These are phyloP conservation scores for Leptodirus hochenwartii DNA, from an alignment of 2,888 invertebrate species.

Conservation along the genomic window DNA sequence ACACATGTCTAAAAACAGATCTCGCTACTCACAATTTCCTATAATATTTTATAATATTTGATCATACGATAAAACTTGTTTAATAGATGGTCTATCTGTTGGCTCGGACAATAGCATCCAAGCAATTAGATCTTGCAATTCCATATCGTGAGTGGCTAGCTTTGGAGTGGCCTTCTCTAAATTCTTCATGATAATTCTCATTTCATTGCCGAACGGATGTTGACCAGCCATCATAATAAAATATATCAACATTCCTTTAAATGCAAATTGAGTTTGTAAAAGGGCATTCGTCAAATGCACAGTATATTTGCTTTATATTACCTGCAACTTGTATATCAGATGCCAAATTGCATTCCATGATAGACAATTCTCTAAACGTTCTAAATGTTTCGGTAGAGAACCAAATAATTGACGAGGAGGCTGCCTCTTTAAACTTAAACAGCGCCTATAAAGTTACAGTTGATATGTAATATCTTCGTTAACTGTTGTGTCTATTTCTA, in stretches of 20 bases:
- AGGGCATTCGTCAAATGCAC: slow-evolving; percentile 1
- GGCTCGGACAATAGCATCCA: slow-evolving; percentile 26
- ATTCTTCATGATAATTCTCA: slow-evolving; percentile 23
- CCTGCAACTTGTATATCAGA: slow-evolving; percentile 27
- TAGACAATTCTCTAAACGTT: no score
- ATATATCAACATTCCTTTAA: slow-evolving; percentile 23
- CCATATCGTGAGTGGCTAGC: slow-evolving; percentile 17
- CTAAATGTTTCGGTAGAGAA: slow-evolving; percentile 22
- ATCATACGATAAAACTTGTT: slow-evolving; percentile 23
- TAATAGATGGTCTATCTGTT: slow-evolving; percentile 21
- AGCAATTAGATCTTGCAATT: slow-evolving; percentile 22
- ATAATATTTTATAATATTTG: not conserved
- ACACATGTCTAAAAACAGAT: slow-evolving; percentile 20
- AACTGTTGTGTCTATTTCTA: slow-evolving; percentile 11
- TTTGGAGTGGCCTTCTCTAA: slow-evolving; percentile 18
- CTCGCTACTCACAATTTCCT: not conserved
- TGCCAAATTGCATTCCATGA: slow-evolving; percentile 20
- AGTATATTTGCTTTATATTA: slow-evolving; percentile 8
- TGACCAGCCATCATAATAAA: slow-evolving; percentile 24
- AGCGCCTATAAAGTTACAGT: slow-evolving; percentile 16
- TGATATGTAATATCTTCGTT: not conserved
- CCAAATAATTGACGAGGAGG: slow-evolving; percentile 25
- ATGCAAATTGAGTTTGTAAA: no score
- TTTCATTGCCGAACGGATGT: slow-evolving; percentile 25
- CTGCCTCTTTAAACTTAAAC: slow-evolving; percentile 21